Percentiles rank a stretch among this genome's conserved stretches.
These are phyloP conservation scores for Sebastes diploproa DNA, from an alignment of 2,797 vertebrate species.

Conservation along the genomic window DNA sequence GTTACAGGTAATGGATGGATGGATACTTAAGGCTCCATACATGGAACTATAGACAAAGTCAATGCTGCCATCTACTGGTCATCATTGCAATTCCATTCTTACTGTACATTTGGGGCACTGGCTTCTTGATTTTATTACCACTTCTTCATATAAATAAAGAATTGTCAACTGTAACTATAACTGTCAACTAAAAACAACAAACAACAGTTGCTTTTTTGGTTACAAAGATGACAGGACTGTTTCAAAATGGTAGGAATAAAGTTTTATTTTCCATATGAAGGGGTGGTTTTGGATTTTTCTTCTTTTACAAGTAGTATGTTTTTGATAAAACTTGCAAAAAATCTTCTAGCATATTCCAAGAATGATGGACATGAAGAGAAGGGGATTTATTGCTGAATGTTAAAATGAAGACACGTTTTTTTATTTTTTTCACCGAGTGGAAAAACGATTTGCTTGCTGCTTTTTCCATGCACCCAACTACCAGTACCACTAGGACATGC, in stretches of 20 bases:
- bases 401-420: slow-evolving; percentile 89
- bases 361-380: slow-evolving; percentile 85
- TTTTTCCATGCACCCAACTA: slow-evolving; percentile 99
- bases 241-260: slow-evolving; percentile 87
- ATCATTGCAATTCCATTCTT: not conserved
- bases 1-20: too few species aligned
- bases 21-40: not conserved
- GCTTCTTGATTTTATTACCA: not conserved
- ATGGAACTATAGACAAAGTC: not conserved
- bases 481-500: slow-evolving; percentile 99
- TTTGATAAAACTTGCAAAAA: slow-evolving; percentile 93
- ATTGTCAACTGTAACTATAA: too few species aligned
- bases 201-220: not conserved
- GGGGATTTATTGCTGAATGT: slow-evolving; percentile 97
- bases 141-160: not conserved
- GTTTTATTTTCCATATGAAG: slow-evolving; percentile 89
- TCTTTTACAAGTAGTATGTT: slow-evolving; percentile 89
- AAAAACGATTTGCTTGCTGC: slow-evolving; percentile 95
- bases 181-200: not conserved
- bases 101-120: not conserved
- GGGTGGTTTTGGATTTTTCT: slow-evolving; percentile 82
- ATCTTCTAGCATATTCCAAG: slow-evolving; percentile 92
- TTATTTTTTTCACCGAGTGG: slow-evolving; percentile 88
- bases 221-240: slow-evolving; percentile 74
- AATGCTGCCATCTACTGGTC: slow-evolving; percentile 43